Evolutionary conservation across 1,140 invertebrate genomes (phyloP).

Genomic region (Laupala kohalensis): DNA sequence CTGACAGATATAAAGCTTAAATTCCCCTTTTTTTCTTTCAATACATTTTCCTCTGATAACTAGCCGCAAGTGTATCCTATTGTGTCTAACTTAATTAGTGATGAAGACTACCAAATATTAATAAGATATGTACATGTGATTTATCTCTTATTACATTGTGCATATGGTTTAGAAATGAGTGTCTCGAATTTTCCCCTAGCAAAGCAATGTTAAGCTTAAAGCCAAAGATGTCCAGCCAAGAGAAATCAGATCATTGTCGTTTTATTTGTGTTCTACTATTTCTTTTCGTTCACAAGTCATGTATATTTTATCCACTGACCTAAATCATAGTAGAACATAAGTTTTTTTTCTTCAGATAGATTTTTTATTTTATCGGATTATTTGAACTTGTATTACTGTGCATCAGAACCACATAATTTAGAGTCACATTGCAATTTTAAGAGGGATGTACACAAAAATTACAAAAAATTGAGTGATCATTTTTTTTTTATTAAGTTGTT

Average conservation of each 20-base stretch:
- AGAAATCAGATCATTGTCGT: not conserved
- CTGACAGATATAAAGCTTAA: slow-evolving; percentile 57
- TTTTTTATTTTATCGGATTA: too few species aligned
- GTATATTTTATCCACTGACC: too few species aligned
- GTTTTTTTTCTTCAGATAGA: too few species aligned
- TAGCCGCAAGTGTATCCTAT: not conserved
- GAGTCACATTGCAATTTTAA: too few species aligned
- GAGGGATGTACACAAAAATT: too few species aligned
- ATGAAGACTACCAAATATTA: not conserved
- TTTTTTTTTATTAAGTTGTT: too few species aligned
- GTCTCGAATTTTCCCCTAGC: not conserved
- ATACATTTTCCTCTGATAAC: not conserved
- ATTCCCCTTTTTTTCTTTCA: not conserved
- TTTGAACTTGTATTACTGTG: too few species aligned
- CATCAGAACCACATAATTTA: too few species aligned
- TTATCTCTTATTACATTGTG: not conserved
- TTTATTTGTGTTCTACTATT: not conserved
- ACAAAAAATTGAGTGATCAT: too few species aligned
- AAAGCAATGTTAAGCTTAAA: not conserved
- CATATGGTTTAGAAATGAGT: not conserved
- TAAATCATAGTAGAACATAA: too few species aligned
- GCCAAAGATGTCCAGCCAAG: not conserved
- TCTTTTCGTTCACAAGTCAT: too few species aligned
- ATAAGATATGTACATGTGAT: not conserved
- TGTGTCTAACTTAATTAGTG: too few species aligned